Percentiles rank a stretch among this genome's conserved stretches.
Evolutionary conservation across 1,140 invertebrate genomes (phyloP).

Genomic region (Drosophila erecta): DNA sequence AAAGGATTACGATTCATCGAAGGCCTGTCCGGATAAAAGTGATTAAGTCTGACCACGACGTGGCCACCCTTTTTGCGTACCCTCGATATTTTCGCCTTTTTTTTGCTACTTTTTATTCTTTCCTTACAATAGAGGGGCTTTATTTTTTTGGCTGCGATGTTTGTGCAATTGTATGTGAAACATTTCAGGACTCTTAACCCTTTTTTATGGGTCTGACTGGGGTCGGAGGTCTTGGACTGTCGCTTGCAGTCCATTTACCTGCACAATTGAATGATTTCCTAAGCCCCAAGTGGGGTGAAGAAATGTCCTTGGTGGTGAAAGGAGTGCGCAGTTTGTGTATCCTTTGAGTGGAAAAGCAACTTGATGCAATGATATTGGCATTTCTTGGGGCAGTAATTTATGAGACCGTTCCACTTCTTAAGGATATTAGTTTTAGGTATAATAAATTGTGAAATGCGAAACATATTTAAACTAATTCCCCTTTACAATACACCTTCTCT

Average conservation of each 20-base stretch:
- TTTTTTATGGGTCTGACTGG: conserved; percentile 39
- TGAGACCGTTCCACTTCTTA: neutral
- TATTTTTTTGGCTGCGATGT: conserved; percentile 23
- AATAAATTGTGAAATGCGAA: neutral
- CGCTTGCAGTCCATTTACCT: conserved; percentile 84
- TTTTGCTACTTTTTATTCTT: neutral
- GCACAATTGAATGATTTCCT: conserved; percentile 83
- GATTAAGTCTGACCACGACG: conserved; percentile 73
- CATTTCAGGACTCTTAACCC: conserved; percentile 49
- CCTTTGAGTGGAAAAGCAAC: conserved; percentile 11
- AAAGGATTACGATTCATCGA: conserved; percentile 66
- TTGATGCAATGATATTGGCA: conserved; percentile 31
- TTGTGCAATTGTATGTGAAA: conserved; percentile 77
- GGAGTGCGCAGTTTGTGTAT: conserved; percentile 26
- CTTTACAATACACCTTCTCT: neutral
- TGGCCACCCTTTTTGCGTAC: conserved; percentile 42
- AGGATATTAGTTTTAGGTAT: neutral
- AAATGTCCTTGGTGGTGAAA: conserved; percentile 18
- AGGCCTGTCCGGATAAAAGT: conserved; percentile 73
- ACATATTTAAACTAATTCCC: neutral
- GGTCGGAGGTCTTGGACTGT: conserved; percentile 58
- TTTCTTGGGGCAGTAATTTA: conserved; percentile 12
- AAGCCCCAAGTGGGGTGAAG: conserved; percentile 43
- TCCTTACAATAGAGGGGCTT: conserved; percentile 2
- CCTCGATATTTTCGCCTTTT: neutral